Evolutionary conservation across 2,113 vertebrate species (phyloP).

Genomic region (Gopherus flavomarginatus): DNA sequence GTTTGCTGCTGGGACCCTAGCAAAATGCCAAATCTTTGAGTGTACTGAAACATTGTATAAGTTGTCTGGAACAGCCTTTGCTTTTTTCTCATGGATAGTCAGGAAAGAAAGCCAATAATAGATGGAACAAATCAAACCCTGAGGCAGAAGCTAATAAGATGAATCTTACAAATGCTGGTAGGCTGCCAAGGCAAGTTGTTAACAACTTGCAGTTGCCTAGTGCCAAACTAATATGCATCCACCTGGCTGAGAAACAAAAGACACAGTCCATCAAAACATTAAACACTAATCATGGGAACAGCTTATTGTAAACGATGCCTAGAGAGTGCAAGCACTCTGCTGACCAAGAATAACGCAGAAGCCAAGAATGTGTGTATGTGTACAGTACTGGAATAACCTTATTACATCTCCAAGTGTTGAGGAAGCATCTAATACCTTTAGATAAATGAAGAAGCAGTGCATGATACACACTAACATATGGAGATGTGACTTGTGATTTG

Average conservation of each 20-base stretch:
- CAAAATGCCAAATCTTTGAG: not conserved
- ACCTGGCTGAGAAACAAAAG: not conserved
- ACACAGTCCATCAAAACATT: not conserved
- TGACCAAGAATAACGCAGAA: not conserved
- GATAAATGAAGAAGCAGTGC: not conserved
- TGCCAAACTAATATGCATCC: not conserved
- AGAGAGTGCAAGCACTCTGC: not conserved
- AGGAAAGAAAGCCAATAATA: not conserved
- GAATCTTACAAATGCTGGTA: not conserved
- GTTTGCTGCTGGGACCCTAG: not conserved
- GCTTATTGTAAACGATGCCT: not conserved
- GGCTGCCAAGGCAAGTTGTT: not conserved
- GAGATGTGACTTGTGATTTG: not conserved
- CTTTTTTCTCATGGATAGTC: not conserved
- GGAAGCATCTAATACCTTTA: not conserved
- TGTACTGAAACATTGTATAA: not conserved
- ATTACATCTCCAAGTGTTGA: not conserved
- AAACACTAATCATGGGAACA: not conserved
- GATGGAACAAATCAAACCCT: not conserved
- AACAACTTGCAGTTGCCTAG: not conserved
- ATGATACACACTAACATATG: not conserved
- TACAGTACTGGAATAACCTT: not conserved
- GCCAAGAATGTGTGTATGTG: not conserved
- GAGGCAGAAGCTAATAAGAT: conserved; percentile 14
- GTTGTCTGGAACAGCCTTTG: not conserved